These are phyloP conservation scores for Macrobrachium nipponense DNA, from an alignment of 1,140 invertebrate species.

Conservation along the genomic window DNA sequence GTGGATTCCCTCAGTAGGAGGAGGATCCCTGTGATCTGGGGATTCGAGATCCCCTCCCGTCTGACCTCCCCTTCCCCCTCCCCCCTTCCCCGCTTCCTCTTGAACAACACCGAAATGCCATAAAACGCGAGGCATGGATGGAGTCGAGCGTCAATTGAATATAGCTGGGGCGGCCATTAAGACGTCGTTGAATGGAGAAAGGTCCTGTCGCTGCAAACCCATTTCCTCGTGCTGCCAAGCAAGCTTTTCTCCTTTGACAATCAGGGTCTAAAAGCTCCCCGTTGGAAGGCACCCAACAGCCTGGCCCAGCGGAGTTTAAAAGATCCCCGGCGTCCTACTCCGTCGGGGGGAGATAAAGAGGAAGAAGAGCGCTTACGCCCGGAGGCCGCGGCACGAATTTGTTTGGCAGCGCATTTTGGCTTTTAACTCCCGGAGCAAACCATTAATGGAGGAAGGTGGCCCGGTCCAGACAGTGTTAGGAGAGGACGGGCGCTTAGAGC, in stretches of 20 bases:
- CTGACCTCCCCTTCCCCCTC: too few species aligned
- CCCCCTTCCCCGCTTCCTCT: too few species aligned
- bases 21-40: too few species aligned
- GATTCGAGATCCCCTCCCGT: too few species aligned
- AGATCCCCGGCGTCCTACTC: conserved; percentile 21
- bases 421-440: conserved; percentile 57
- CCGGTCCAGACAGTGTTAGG: conserved; percentile 34
- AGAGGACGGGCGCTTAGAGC: conserved; percentile 3
- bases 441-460: conserved; percentile 49
- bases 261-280: conserved; percentile 47
- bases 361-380: conserved; percentile 40
- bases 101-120: conserved; percentile 33
- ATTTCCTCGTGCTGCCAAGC: conserved; percentile 42
- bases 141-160: conserved; percentile 33
- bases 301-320: conserved; percentile 16
- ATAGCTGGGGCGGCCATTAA: conserved; percentile 36
- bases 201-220: conserved; percentile 41
- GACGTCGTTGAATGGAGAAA: conserved; percentile 22
- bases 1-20: too few species aligned
- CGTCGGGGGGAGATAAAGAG: conserved; percentile 41
- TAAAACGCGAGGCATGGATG: conserved; percentile 12
- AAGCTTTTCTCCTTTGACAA: conserved; percentile 59
- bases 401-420: conserved; percentile 59
- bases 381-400: conserved; percentile 40
- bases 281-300: conserved; percentile 18